These are phyloP conservation scores for Eubasilissa splendida DNA, from an alignment of 2,888 invertebrate species.

Conservation along the genomic window DNA sequence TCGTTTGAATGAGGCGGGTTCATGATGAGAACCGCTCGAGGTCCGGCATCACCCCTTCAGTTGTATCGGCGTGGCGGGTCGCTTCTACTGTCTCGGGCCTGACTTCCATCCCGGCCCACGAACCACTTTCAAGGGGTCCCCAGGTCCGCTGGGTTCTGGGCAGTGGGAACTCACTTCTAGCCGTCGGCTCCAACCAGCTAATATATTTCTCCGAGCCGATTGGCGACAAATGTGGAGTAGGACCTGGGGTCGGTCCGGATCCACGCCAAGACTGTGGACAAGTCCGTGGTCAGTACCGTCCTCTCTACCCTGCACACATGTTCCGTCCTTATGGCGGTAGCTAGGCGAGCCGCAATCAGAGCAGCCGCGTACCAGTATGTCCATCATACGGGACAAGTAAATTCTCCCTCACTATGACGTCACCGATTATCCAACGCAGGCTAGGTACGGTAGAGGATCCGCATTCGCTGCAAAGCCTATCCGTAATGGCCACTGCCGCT, in stretches of 20 bases:
- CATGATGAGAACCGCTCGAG: too few relatives aligned
- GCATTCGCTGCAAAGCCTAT: background rate
- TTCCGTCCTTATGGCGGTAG: background rate
- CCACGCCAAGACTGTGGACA: conserved; percentile 59
- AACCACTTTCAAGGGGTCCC: too few relatives aligned
- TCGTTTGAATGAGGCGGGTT: too few relatives aligned
- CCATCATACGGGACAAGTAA: background rate
- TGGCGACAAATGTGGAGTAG: too few relatives aligned
- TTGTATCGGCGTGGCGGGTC: too few relatives aligned
- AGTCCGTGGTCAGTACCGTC: conserved; percentile 59
- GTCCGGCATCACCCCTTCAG: too few relatives aligned
- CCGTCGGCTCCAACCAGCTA: conserved; percentile 46
- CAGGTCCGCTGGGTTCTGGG: conserved; percentile 38
- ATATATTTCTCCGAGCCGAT: conserved; percentile 59
- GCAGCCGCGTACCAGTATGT: background rate
- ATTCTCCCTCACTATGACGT: background rate
- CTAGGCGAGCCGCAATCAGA: conserved; percentile 11
- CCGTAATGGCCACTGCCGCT: background rate
- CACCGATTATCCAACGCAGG: background rate
- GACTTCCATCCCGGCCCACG: too few relatives aligned
- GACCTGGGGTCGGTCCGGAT: conserved; percentile 57
- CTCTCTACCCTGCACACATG: conserved; percentile 46
- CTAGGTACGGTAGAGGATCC: background rate
- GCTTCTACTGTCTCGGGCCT: too few relatives aligned
- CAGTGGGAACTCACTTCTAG: conserved; percentile 60